These are phyloP conservation scores for Orestias chungarensis DNA, from an alignment of 2,797 vertebrate species.

Conservation along the genomic window DNA sequence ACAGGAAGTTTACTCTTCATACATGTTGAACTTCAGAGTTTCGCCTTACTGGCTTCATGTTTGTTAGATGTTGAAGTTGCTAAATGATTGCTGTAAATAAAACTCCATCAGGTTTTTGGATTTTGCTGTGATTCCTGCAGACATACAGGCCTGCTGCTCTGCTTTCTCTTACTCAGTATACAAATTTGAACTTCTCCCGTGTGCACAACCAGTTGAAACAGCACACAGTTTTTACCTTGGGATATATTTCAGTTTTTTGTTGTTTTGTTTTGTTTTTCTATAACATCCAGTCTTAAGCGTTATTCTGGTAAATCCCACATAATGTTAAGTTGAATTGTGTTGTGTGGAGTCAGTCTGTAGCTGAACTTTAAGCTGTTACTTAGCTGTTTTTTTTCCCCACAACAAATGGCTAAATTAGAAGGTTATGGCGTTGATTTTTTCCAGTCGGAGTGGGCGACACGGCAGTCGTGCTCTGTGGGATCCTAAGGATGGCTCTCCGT, in stretches of 20 bases:
- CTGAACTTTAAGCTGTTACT: neutral
- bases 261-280: too few relatives aligned
- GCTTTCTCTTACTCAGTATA: neutral
- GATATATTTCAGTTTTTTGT: neutral
- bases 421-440: neutral
- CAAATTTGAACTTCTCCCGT: neutral
- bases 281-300: neutral
- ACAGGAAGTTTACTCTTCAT: too few relatives aligned
- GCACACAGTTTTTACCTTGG: neutral
- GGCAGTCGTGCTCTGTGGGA: conserved; percentile 40
- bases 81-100: neutral
- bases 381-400: too few relatives aligned
- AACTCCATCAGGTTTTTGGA: neutral
- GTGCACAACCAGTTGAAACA: neutral
- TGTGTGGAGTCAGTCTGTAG: neutral
- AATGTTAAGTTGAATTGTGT: neutral
- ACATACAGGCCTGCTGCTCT: neutral
- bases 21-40: too few relatives aligned
- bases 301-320: neutral
- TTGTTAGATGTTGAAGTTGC: neutral
- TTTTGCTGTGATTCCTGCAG: neutral
- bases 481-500: conserved; percentile 45
- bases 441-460: conserved; percentile 46
- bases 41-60: too few relatives aligned
- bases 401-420: neutral